Evolutionary conservation across 64 coral and sea anemone genomes (phyloP).

Genomic region (Montipora foliosa): DNA sequence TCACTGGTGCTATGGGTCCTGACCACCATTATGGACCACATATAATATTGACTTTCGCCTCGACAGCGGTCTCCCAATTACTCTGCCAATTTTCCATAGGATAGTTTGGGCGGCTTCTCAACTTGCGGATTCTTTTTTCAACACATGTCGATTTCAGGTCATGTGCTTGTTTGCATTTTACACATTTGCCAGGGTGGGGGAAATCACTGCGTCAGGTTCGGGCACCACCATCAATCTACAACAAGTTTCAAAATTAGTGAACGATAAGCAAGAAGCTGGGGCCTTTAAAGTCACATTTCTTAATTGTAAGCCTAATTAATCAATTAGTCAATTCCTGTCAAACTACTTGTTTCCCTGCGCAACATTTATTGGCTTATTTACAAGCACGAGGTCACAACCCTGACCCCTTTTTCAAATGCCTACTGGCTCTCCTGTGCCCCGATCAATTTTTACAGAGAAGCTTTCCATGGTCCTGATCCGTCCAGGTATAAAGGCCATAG

Average conservation of each 20-base stretch:
- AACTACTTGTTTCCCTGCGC: background rate
- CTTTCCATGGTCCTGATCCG: constrained; percentile 20
- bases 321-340: background rate
- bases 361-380: background rate
- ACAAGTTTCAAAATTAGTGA: background rate
- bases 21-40: constrained; percentile 32
- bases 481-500: background rate
- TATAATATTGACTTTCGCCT: background rate
- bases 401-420: background rate
- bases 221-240: background rate
- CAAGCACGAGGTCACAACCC: background rate
- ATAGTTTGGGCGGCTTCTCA: constrained; percentile 4
- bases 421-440: background rate
- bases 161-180: too few species aligned
- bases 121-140: background rate
- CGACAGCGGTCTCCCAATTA: background rate
- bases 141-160: background rate
- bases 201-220: too few species aligned
- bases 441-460: background rate
- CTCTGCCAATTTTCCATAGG: constrained; percentile 21
- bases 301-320: background rate
- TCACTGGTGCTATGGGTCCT: constrained; percentile 30
- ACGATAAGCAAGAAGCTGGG: too few species aligned
- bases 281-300: too few species aligned
- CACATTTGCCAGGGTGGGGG: too few species aligned